Evolutionary conservation across 2,888 invertebrate genomes (phyloP).

Genomic region (Itoplectis maculator): DNA sequence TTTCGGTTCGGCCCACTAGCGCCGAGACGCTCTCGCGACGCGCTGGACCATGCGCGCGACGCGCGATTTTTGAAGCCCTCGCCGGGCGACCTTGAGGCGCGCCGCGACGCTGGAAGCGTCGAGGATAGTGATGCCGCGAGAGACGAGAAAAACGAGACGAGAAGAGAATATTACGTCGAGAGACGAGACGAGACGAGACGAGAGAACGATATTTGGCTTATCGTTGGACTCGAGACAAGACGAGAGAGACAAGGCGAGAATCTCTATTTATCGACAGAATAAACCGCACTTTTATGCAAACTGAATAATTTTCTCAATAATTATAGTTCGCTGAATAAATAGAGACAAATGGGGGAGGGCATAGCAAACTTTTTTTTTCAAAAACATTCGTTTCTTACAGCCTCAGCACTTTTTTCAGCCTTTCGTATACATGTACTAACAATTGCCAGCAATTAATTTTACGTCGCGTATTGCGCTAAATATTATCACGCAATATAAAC

Average conservation of each 20-base stretch:
- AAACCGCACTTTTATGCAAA: neutral
- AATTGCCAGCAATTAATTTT: neutral
- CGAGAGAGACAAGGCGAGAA: neutral
- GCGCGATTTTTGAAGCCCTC: too few species aligned
- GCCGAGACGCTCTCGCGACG: too few species aligned
- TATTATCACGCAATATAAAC: neutral
- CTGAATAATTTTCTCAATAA: neutral
- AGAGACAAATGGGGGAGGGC: neutral
- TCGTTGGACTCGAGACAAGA: neutral
- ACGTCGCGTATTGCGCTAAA: neutral
- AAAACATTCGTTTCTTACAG: neutral
- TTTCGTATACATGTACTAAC: neutral
- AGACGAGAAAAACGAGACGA: too few species aligned
- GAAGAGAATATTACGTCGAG: neutral
- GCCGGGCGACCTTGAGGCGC: too few species aligned
- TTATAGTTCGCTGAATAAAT: conserved; percentile 8
- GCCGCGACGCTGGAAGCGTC: too few species aligned
- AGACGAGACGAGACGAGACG: neutral
- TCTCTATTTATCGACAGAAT: neutral
- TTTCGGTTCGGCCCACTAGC: too few species aligned
- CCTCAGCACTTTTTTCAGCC: too few species aligned
- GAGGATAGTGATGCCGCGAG: too few species aligned
- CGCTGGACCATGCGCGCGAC: too few species aligned
- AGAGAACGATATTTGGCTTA: neutral
- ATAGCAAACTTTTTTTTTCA: neutral